Percentiles rank a stretch among this genome's conserved stretches.
phyloP scores from a whole-genome alignment of 2,797 vertebrate genomes.

The Danio jaintianensis region DNA sequence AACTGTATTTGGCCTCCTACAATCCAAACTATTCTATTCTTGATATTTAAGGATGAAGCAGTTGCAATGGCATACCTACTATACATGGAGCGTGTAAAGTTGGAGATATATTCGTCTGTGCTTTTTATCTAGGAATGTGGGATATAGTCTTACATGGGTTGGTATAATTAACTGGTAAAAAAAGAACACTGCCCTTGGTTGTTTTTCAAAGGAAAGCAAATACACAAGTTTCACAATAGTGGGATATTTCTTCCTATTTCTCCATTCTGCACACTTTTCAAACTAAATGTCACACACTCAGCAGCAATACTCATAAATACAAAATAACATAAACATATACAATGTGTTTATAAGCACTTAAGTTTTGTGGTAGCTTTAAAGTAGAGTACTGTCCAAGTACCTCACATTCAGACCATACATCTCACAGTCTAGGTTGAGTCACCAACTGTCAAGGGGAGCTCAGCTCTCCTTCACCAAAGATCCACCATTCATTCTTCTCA shows the following conservation, averaged over 20 bases:
- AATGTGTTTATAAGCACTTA: slow-evolving; percentile 60
- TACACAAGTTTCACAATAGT: slow-evolving; percentile 43
- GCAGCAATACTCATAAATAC: slow-evolving; percentile 76
- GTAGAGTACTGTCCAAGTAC: slow-evolving; percentile 72
- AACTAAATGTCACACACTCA: slow-evolving; percentile 62
- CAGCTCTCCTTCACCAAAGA: slow-evolving; percentile 67
- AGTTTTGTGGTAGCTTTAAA: slow-evolving; percentile 62
- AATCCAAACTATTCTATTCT: slow-evolving; percentile 54
- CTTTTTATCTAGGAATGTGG: slow-evolving; percentile 55
- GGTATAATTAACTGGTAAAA: slow-evolving; percentile 28
- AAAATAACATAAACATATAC: slow-evolving; percentile 59
- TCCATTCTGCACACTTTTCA: slow-evolving; percentile 51
- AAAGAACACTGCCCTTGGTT: slow-evolving; percentile 40
- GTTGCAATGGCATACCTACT: slow-evolving; percentile 36
- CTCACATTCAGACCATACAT: slow-evolving; percentile 57
- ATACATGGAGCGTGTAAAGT: slow-evolving; percentile 31
- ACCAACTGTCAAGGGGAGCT: slow-evolving; percentile 65
- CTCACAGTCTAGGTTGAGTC: slow-evolving; percentile 54
- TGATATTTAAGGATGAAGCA: slow-evolving; percentile 49
- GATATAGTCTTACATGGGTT: slow-evolving; percentile 49
- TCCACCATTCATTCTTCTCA: slow-evolving; percentile 6
- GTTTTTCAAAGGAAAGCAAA: slow-evolving; percentile 50
- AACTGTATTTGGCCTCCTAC: slow-evolving; percentile 40
- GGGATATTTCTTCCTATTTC: slow-evolving; percentile 48
- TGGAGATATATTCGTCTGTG: slow-evolving; percentile 33